phyloP scores from a whole-genome alignment of 2,888 invertebrate species.

The Lasioglossum malachurum region DNA sequence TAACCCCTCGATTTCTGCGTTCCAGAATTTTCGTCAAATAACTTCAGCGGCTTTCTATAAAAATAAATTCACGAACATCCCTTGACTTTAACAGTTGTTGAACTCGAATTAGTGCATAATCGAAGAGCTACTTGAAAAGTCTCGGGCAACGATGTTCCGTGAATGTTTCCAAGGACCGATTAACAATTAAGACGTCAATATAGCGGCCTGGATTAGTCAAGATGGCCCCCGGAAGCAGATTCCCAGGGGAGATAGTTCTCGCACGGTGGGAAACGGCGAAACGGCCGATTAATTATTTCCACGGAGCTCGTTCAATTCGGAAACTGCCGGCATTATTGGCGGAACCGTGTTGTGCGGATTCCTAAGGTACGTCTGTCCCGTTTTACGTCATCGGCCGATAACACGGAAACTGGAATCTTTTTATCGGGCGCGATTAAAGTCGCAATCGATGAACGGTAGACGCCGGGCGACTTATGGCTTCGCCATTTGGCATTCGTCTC shows the following conservation, averaged over 20 bases:
- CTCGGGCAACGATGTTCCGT: background rate
- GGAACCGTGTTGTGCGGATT: background rate
- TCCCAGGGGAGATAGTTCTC: background rate
- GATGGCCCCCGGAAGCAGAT: background rate
- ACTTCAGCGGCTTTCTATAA: background rate
- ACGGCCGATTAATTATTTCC: conserved; percentile 1
- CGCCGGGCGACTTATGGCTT: conserved; percentile 2
- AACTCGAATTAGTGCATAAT: background rate
- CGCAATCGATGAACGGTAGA: conserved; percentile 9
- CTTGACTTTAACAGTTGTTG: background rate
- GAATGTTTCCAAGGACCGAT: background rate
- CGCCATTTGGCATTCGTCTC: conserved; percentile 14
- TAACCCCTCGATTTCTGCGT: background rate
- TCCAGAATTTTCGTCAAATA: background rate
- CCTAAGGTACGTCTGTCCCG: background rate
- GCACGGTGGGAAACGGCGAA: background rate
- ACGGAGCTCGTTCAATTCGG: background rate
- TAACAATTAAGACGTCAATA: background rate
- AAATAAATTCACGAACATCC: background rate
- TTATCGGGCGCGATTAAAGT: conserved; percentile 30
- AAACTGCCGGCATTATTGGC: background rate
- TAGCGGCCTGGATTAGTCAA: background rate
- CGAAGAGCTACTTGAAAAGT: background rate
- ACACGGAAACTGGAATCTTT: conserved; percentile 3
- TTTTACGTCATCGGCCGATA: conserved; percentile 9